Conservation (phyloP, 2,113 vertebrate species). For the Notarius lentiginosus region DNA sequence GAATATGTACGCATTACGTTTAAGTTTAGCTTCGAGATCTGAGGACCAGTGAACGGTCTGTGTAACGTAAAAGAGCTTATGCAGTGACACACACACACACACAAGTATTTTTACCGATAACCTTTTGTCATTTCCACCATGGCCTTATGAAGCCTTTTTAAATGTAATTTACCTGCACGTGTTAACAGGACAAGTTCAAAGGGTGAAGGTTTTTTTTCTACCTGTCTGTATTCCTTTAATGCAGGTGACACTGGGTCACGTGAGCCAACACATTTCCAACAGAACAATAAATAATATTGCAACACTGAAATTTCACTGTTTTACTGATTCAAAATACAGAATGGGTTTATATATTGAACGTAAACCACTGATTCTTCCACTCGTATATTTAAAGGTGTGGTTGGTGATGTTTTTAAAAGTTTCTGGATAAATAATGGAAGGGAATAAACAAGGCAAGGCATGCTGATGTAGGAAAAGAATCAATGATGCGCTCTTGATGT, state of each 20-base stretch:
- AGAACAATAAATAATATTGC: slow-evolving; percentile 46
- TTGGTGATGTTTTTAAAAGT: not conserved
- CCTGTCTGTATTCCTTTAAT: slow-evolving; percentile 46
- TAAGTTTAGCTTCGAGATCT: slow-evolving; percentile 15
- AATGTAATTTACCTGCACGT: slow-evolving; percentile 55
- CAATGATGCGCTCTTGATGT: not conserved
- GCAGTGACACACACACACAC: slow-evolving; percentile 31
- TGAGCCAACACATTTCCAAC: slow-evolving; percentile 42
- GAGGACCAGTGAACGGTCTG: slow-evolving; percentile 58
- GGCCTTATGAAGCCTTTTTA: slow-evolving; percentile 73
- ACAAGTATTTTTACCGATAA: slow-evolving; percentile 65
- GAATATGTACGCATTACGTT: not conserved
- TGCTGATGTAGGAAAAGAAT: not conserved
- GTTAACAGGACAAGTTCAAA: slow-evolving; percentile 61
- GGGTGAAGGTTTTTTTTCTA: slow-evolving; percentile 35
- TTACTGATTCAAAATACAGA: not conserved
- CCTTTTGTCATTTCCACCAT: slow-evolving; percentile 71
- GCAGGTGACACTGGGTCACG: slow-evolving; percentile 25
- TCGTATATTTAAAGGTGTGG: not conserved
- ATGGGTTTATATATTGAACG: not conserved
- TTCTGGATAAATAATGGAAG: not conserved
- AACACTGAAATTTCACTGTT: slow-evolving; percentile 15
- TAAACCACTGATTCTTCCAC: not conserved
- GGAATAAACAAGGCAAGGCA: not conserved
- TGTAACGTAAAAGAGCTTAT: slow-evolving; percentile 64